Conservation (phyloP, 2,888 invertebrate genomes). For the Urechis unicinctus region DNA sequence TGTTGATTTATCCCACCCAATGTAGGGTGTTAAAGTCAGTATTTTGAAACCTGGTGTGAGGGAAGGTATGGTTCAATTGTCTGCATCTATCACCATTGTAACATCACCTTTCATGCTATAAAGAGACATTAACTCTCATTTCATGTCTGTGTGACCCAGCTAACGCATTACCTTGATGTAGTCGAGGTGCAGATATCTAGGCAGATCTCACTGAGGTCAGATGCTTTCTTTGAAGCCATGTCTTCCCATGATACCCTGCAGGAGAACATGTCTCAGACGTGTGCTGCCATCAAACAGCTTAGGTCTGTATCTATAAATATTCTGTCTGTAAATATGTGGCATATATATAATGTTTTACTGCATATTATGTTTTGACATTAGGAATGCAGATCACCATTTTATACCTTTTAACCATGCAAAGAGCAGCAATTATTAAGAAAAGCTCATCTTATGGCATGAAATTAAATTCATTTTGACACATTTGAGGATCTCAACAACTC, state of each 20-base stretch:
- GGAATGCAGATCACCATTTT: too few relatives aligned
- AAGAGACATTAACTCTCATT: background rate
- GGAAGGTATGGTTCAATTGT: too few relatives aligned
- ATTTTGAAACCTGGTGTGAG: too few relatives aligned
- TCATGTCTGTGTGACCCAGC: conserved; percentile 44
- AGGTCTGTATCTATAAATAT: too few relatives aligned
- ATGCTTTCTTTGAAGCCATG: conserved; percentile 97
- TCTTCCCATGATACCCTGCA: conserved; percentile 95
- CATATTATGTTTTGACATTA: too few relatives aligned
- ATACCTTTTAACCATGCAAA: too few relatives aligned
- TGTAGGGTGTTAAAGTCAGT: too few relatives aligned
- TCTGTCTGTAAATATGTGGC: background rate
- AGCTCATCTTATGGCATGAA: too few relatives aligned
- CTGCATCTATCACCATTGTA: background rate
- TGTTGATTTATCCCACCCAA: too few relatives aligned
- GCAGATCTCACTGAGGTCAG: conserved; percentile 88
- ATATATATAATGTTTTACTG: background rate
- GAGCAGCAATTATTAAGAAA: too few relatives aligned
- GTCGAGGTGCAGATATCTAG: conserved; percentile 89
- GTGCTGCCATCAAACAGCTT: conserved; percentile 38
- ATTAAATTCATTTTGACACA: too few relatives aligned
- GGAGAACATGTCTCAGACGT: conserved; percentile 70
- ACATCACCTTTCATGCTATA: background rate
- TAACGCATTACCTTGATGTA: conserved; percentile 89
- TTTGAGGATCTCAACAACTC: too few relatives aligned